phyloP scores from a whole-genome alignment of 2,113 vertebrate species.

The Cacatua alba region DNA sequence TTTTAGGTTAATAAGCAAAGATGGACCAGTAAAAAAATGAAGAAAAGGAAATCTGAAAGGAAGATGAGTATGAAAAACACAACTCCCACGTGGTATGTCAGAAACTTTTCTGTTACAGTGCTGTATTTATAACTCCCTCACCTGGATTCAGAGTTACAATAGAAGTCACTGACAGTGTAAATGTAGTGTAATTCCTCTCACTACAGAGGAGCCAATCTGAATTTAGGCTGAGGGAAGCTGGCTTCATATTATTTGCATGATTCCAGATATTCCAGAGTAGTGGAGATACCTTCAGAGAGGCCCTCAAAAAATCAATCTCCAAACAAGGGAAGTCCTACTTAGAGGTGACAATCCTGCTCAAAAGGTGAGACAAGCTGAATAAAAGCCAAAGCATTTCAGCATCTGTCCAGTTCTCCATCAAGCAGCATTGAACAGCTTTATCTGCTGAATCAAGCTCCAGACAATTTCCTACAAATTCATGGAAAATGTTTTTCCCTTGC shows the following conservation, averaged over 20 bases:
- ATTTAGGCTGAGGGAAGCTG: neutral
- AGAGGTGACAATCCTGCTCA: neutral
- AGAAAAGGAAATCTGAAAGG: neutral
- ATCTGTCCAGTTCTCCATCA: neutral
- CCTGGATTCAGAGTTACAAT: neutral
- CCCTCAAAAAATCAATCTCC: neutral
- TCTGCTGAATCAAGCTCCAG: neutral
- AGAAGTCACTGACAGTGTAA: neutral
- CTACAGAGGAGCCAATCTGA: neutral
- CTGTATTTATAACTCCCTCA: neutral
- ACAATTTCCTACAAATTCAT: neutral
- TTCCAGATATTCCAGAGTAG: neutral
- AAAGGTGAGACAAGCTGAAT: neutral
- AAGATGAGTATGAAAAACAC: neutral
- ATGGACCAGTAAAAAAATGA: neutral
- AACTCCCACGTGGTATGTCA: neutral
- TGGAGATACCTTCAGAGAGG: neutral
- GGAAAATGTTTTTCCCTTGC: neutral
- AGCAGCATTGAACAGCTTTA: neutral
- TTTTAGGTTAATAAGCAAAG: neutral
- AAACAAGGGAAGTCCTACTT: neutral
- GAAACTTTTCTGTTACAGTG: neutral
- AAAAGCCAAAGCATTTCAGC: neutral
- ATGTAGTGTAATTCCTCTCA: neutral
- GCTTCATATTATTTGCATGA: accelerated